phyloP scores from a whole-genome alignment of 2,888 invertebrate genomes.

The Oligia fasciuncula region DNA sequence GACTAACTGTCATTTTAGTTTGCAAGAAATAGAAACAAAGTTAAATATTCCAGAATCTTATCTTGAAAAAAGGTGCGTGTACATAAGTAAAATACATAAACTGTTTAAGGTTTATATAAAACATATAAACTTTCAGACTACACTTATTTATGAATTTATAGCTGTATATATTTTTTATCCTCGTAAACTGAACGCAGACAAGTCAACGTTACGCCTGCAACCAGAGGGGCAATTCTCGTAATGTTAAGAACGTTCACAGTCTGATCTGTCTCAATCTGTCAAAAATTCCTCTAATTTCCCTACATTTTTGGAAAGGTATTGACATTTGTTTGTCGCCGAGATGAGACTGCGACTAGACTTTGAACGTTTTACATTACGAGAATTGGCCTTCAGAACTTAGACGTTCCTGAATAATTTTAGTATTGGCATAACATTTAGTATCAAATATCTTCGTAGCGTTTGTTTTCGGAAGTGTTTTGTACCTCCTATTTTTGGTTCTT shows the following conservation, averaged over 20 bases:
- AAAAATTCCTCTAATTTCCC: too few relatives aligned
- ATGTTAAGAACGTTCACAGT: too few relatives aligned
- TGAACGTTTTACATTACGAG: too few relatives aligned
- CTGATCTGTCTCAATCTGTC: too few relatives aligned
- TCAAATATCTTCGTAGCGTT: conserved; percentile 12
- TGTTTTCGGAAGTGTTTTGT: conserved; percentile 19
- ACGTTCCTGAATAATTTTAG: conserved; percentile 22
- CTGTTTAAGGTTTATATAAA: conserved; percentile 39
- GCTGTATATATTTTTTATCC: conserved; percentile 25
- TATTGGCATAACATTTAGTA: conserved; percentile 16
- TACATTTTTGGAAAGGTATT: too few relatives aligned
- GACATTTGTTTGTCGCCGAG: too few relatives aligned
- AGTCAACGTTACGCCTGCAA: conserved; percentile 41
- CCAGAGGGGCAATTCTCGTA: too few relatives aligned
- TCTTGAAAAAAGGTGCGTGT: conserved; percentile 13
- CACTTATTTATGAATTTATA: conserved; percentile 45
- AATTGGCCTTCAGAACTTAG: conserved; percentile 20
- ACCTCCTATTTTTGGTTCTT: not conserved
- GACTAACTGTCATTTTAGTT: not conserved
- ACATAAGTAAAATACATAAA: conserved; percentile 13
- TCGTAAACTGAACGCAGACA: conserved; percentile 24
- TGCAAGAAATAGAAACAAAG: conserved; percentile 6
- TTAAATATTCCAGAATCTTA: not conserved
- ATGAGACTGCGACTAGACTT: too few relatives aligned
- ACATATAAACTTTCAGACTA: conserved; percentile 31